These are phyloP conservation scores for Chrysolina oricalcia DNA, from an alignment of 2,888 invertebrate species.

Conservation along the genomic window DNA sequence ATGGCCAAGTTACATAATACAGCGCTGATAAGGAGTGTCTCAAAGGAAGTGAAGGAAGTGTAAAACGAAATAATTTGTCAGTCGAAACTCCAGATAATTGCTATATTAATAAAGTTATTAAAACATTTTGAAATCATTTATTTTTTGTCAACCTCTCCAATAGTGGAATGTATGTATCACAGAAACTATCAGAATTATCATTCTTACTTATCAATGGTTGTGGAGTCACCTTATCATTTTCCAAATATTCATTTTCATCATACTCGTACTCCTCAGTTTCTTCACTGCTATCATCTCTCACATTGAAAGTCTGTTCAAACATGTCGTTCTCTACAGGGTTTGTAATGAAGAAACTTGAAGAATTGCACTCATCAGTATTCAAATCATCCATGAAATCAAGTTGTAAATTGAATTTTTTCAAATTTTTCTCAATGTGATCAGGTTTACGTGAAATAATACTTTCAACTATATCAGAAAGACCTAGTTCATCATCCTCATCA, in stretches of 20 bases:
- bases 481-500: conserved; percentile 69
- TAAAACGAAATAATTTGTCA: background rate
- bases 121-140: background rate
- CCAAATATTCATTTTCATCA: conserved; percentile 36
- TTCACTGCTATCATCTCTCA: conserved; percentile 51
- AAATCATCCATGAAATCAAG: conserved; percentile 1
- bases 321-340: conserved; percentile 73
- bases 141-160: conserved; percentile 60
- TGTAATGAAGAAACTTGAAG: conserved; percentile 63
- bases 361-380: conserved; percentile 41
- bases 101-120: background rate
- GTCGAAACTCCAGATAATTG: background rate
- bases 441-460: conserved; percentile 70
- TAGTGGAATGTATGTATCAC: conserved; percentile 60
- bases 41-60: background rate
- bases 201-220: background rate
- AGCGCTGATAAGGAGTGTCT: background rate
- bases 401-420: conserved; percentile 48
- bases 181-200: conserved; percentile 55
- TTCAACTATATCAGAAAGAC: conserved; percentile 75
- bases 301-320: conserved; percentile 76
- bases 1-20: conserved; percentile 59
- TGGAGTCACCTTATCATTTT: conserved; percentile 15
- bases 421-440: conserved; percentile 53
- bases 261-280: conserved; percentile 51